A percentile compares a stretch with the other conserved stretches of the same genome.
These are phyloP conservation scores for Sclerodermus sp. DNA, from an alignment of 2,888 invertebrate species.

Conservation along the genomic window DNA sequence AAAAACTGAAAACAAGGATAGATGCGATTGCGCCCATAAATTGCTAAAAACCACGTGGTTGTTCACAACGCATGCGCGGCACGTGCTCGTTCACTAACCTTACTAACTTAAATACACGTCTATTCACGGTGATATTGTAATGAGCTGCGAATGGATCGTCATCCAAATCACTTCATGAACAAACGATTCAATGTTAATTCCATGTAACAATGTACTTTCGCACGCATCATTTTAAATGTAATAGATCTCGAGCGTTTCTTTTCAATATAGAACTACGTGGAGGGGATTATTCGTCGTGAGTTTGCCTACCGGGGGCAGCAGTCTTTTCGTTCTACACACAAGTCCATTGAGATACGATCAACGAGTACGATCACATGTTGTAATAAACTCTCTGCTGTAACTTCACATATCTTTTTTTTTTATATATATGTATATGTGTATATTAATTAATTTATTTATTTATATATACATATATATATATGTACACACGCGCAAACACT, in stretches of 20 bases:
- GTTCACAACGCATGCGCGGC: constrained; percentile 46
- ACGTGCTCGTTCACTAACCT: constrained; percentile 41
- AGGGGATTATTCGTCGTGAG: constrained; percentile 14
- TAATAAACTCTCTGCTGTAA: too few species aligned
- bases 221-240: background rate
- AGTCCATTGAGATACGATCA: constrained; percentile 36
- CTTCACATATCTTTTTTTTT: too few species aligned
- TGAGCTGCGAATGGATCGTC: constrained; percentile 23
- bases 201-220: background rate
- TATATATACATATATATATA: too few species aligned
- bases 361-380: constrained; percentile 30
- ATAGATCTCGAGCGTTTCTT: too few species aligned
- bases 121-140: constrained; percentile 11
- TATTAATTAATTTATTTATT: too few species aligned
- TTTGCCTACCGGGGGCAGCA: constrained; percentile 13
- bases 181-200: background rate
- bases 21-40: too few species aligned
- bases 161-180: too few species aligned
- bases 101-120: constrained; percentile 4
- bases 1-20: too few species aligned
- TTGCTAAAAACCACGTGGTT: constrained; percentile 42
- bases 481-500: too few species aligned
- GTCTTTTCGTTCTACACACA: constrained; percentile 12
- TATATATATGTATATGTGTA: too few species aligned
- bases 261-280: background rate